Percentiles rank a stretch among this genome's conserved stretches.
These are phyloP conservation scores for Misgurnus mizolepis DNA, from an alignment of 2,113 vertebrate genomes.

Conservation along the genomic window DNA sequence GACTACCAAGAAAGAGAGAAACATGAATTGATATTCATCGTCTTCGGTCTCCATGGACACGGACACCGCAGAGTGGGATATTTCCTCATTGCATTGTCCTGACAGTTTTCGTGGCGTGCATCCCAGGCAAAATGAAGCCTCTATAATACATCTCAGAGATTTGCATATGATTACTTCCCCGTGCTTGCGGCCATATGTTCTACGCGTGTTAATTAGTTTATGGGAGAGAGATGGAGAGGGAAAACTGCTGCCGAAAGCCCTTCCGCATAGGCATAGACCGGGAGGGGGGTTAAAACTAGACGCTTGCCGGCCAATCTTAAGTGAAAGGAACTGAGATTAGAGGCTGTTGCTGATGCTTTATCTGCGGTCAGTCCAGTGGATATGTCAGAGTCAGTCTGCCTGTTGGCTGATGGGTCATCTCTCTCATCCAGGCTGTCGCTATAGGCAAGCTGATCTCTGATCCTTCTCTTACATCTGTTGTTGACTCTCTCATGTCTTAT, in stretches of 20 bases:
- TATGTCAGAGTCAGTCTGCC: slow-evolving; percentile 27
- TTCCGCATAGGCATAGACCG: slow-evolving; percentile 1
- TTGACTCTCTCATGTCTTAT: slow-evolving; percentile 26
- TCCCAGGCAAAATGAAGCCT: slow-evolving; percentile 56
- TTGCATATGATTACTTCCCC: slow-evolving; percentile 66
- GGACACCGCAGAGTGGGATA: slow-evolving; percentile 37
- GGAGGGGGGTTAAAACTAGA: neutral
- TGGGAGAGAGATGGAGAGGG: slow-evolving; percentile 20
- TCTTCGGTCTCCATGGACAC: slow-evolving; percentile 36
- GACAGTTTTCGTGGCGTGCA: slow-evolving; percentile 57
- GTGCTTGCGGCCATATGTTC: slow-evolving; percentile 61
- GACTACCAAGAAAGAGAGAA: slow-evolving; percentile 26
- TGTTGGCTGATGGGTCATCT: slow-evolving; percentile 53
- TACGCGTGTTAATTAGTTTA: slow-evolving; percentile 66
- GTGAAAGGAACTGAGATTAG: slow-evolving; percentile 40
- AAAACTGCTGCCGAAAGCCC: neutral
- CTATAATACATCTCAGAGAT: slow-evolving; percentile 55
- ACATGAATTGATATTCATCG: slow-evolving; percentile 41
- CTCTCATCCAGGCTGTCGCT: slow-evolving; percentile 53
- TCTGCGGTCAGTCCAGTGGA: neutral
- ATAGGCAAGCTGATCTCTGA: slow-evolving; percentile 52
- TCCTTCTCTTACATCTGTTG: slow-evolving; percentile 30
- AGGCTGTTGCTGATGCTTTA: slow-evolving; percentile 22
- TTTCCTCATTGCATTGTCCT: slow-evolving; percentile 37
- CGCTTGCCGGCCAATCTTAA: neutral